phyloP scores from a whole-genome alignment of 1,140 invertebrate genomes.

The Maconellicoccus hirsutus region DNA sequence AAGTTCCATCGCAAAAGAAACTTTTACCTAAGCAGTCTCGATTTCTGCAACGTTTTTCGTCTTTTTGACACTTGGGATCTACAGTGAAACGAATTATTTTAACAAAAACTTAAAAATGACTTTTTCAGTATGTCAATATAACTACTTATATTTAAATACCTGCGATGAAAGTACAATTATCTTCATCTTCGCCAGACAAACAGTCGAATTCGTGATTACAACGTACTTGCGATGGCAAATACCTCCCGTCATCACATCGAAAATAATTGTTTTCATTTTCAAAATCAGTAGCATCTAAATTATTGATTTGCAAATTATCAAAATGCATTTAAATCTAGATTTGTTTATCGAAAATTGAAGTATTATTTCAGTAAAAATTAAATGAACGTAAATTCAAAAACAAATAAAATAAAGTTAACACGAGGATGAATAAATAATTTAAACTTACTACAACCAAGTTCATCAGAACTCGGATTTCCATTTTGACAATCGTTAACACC shows the following conservation, averaged over 20 bases:
- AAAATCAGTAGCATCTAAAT: not conserved
- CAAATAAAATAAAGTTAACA: too few species aligned
- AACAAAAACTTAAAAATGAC: too few species aligned
- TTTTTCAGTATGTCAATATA: too few species aligned
- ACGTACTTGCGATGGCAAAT: slow-evolving; percentile 31
- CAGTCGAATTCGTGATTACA: slow-evolving; percentile 39
- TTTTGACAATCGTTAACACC: slow-evolving; percentile 37
- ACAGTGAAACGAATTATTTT: too few species aligned
- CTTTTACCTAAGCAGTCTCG: slow-evolving; percentile 35
- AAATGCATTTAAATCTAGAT: too few species aligned
- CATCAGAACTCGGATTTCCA: slow-evolving; percentile 34
- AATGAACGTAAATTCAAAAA: too few species aligned
- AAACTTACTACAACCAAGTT: slow-evolving; percentile 37
- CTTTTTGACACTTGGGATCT: not conserved
- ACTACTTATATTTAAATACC: too few species aligned
- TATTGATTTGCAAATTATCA: not conserved
- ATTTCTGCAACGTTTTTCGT: slow-evolving; percentile 33
- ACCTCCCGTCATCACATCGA: slow-evolving; percentile 35
- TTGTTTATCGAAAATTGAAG: too few species aligned
- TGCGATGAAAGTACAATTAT: slow-evolving; percentile 31
- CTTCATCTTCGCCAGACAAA: slow-evolving; percentile 38
- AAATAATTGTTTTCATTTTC: slow-evolving; percentile 24
- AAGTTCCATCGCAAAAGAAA: slow-evolving; percentile 33
- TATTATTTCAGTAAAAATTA: too few species aligned
- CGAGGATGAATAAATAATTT: too few species aligned